Evolutionary conservation across 2,113 vertebrate genomes (phyloP), one percentile per base, ranked within the genome.

Genomic region (Brienomyrus longianalis): DNA sequence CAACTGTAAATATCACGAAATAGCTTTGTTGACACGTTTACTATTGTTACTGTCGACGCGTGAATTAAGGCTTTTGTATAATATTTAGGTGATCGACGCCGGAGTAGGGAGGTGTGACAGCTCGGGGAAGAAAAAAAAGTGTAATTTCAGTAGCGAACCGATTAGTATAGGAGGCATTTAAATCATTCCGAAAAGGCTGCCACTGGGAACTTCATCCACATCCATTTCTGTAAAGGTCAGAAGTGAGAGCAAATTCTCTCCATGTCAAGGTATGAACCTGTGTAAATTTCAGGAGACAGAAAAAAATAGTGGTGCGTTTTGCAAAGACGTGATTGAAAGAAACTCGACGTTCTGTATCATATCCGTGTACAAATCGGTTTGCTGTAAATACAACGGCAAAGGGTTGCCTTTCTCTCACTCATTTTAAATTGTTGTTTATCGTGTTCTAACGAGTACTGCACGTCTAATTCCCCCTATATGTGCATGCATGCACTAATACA

Each of bases 211-310:
- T 89, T 89, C 47, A 54, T 74, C 50, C 70, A 89, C 23, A 89
- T 89, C 27, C 27, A 89, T 83, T 51, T 50, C 5, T 77, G 45
- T 21, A 77, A 88, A 50, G n/a, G 45, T 74, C 43, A 59, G 21
- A 50, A 74, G 88, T 77, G 88, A 88, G 27, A 48, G 88, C 43
- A 77, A 77, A 88, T 74, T 88, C 31, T 62, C 27, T 59, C n/a
- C 11, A 88, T 77, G 47, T 31, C 48, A 77, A 88, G 88, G 62
- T 52, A 50, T 77, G 70, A 31, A 87, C 51, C 50, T 59, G 17
- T 23, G 31, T 39, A 52, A 15, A 86, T 87, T 87, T 87, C 50
- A 45, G 31, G 43, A 52, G 51, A 21, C n/a, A 43, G 50, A 39
- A 62, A 17, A 17, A 5, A 87, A 87, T 39, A 62, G 51, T 19